Evolutionary conservation across 2,113 vertebrate genomes (phyloP).

Genomic region (Amblyopsis rosae): DNA sequence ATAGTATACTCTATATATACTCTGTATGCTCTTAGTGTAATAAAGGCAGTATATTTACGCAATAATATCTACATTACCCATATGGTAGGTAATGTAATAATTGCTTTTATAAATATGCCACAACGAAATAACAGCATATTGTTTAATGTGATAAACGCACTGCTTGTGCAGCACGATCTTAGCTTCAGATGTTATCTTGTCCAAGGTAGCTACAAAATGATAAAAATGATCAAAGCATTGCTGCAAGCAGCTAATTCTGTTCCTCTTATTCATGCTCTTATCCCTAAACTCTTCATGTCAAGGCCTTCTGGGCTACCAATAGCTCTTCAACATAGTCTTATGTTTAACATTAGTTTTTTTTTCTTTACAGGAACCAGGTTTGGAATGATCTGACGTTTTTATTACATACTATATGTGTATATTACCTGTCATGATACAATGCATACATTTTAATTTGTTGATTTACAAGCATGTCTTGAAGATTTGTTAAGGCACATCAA

Average conservation of each 20-base stretch:
- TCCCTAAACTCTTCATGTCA: conserved; percentile 42
- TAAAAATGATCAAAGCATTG: background rate
- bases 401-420: background rate
- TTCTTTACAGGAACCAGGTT: background rate
- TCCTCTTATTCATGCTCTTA: conserved; percentile 32
- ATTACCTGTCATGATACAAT: conserved; percentile 25
- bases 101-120: no score
- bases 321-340: background rate
- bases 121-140: no score
- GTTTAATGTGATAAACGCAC: no score
- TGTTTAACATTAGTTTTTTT: background rate
- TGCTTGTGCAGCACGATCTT: no score
- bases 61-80: no score
- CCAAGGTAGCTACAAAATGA: no score
- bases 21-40: no score
- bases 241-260: conserved; percentile 53
- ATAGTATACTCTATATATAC: no score
- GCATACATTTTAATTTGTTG: conserved; percentile 22
- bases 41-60: no score
- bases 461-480: background rate
- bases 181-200: no score
- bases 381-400: background rate
- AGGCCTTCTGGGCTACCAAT: conserved; percentile 10
- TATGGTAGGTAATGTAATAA: no score
- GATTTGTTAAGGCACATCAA: no score